A percentile compares a stretch with the other conserved stretches of the same genome.
phyloP scores from a whole-genome alignment of 2,888 invertebrate species.

The Seladonia tumulorum region DNA sequence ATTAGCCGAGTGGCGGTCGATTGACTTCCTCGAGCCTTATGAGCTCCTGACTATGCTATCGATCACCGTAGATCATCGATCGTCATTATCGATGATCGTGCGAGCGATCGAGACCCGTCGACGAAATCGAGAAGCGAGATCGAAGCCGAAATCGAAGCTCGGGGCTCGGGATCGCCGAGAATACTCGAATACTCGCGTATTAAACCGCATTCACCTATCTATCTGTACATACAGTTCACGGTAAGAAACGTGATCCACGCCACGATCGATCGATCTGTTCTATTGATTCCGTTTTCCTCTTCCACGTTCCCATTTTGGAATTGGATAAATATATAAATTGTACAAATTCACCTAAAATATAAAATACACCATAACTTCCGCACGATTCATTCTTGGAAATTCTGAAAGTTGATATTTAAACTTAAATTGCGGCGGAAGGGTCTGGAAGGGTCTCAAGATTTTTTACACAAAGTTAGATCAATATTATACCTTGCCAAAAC shows the following conservation, averaged over 20 bases:
- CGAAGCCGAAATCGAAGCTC: not conserved
- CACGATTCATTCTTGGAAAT: too few relatives aligned
- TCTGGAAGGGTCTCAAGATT: too few relatives aligned
- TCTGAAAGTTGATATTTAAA: too few relatives aligned
- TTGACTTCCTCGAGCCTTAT: conserved; percentile 73
- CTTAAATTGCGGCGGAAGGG: too few relatives aligned
- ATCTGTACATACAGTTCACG: not conserved
- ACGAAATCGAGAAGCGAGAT: conserved; percentile 27
- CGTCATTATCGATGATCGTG: conserved; percentile 80
- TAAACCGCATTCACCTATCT: not conserved
- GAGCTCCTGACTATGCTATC: conserved; percentile 79
- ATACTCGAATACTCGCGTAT: not conserved
- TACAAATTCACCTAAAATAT: too few relatives aligned
- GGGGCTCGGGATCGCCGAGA: not conserved
- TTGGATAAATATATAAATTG: too few relatives aligned
- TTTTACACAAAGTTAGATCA: too few relatives aligned
- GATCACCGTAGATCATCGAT: conserved; percentile 83
- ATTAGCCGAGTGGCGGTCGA: conserved; percentile 15
- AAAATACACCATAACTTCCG: too few relatives aligned
- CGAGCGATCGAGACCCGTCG: conserved; percentile 50
- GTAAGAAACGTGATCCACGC: not conserved
- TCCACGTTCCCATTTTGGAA: too few relatives aligned
- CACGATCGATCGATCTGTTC: conserved; percentile 21
- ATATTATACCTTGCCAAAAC: too few relatives aligned
- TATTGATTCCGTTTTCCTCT: not conserved